phyloP scores from a whole-genome alignment of 2,797 vertebrate species.

The Ispidina lecontei region DNA sequence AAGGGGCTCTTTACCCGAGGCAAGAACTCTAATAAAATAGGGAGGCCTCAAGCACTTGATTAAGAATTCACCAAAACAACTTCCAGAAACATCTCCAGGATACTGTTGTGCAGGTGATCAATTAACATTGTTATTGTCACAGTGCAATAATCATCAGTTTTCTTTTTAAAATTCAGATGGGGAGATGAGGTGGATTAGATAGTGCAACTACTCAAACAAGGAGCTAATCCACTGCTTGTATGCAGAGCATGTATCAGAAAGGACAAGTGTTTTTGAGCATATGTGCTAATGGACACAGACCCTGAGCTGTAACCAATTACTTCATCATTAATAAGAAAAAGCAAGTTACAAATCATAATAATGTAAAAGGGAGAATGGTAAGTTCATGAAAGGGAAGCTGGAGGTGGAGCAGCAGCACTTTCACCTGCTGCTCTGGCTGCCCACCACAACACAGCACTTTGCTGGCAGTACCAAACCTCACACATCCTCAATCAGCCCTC shows the following conservation, averaged over 20 bases:
- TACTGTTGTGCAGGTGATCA: accelerated
- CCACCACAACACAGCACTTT: background rate
- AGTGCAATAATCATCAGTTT: slow-evolving; percentile 22
- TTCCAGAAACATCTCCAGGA: background rate
- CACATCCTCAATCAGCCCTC: background rate
- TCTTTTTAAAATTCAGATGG: slow-evolving; percentile 19
- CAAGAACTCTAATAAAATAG: background rate
- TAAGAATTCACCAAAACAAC: background rate
- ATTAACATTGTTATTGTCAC: background rate
- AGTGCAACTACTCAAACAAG: background rate
- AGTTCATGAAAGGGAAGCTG: background rate
- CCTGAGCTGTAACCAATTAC: background rate
- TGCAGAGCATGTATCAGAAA: accelerated
- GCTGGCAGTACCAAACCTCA: background rate
- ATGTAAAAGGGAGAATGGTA: background rate
- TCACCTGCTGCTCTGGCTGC: background rate
- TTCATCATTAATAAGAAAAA: background rate
- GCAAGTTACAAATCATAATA: background rate
- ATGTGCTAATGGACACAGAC: background rate
- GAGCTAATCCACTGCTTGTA: background rate
- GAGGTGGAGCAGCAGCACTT: background rate
- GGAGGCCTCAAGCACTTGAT: background rate
- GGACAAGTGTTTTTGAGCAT: background rate
- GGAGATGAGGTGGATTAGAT: background rate
- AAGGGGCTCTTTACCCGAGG: background rate